Base-by-base conservation (phyloP, 2,113 vertebrate species). In the Fulmarus glacialis region DNA sequence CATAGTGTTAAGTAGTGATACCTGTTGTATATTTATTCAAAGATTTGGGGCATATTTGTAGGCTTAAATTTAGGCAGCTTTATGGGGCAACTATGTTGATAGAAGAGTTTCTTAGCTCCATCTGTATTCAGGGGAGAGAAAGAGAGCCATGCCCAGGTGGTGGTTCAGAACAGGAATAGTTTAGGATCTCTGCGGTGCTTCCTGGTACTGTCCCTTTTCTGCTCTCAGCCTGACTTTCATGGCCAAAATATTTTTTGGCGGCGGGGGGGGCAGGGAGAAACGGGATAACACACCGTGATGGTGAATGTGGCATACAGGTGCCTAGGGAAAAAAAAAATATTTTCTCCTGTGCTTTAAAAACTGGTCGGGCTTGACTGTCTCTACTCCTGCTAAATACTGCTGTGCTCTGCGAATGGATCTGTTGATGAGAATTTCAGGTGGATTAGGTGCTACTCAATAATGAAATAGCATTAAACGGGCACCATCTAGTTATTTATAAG, bases 1-100 rank as follows among this genome's bases (percentile, higher is more conserved):
- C 0, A 0, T 2, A 5, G 15, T 23, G 12, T 73, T 68, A 55
- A 60, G 3, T 6, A 68, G 12, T 8, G 20, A 45, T 40, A 9
- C 12, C 34, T 59, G 21, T 9, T 70, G 36, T 68, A 20, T 52
- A 26, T 42, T 42, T 59, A 30, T 85, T 27, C 22, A 66, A 78
- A 60, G 12, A 13, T 60, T 24, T 38, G 16, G 12, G 40, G 2
- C 2, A 16, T 48, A 38, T 74, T 19, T 79, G 5, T 15, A 42
- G 34, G 36, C 42, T 85, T 81, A 58, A 60, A 34, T 42, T 68
- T 48, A n/a, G 26, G 38, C 36, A 93, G 64, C 21, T 70, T 43
- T 74, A 23, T n/a, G 32, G 12, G 27, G 8, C 4, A 21, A 38
- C 32, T 68, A 2, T 23, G 14, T 38, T n/a, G 62, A 43, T 8